phyloP scores from a whole-genome alignment of 2,797 vertebrate species.

The Cynopterus sphinx region DNA sequence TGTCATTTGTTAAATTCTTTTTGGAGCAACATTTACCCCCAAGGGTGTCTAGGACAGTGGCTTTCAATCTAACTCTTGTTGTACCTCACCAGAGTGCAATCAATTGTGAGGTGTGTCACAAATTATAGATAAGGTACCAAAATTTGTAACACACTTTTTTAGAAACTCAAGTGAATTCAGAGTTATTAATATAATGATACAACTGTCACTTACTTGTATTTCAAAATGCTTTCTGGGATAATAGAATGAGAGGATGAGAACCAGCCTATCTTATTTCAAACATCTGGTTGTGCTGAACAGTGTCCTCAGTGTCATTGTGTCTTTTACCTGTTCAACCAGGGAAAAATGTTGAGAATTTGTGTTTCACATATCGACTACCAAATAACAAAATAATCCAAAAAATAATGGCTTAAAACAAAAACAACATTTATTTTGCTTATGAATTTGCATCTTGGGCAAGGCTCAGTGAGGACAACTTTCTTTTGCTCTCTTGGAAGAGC shows the following conservation, averaged over 20 bases:
- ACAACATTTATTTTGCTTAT: neutral
- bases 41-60: neutral
- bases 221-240: conserved; percentile 18
- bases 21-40: neutral
- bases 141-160: neutral
- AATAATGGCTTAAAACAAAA: neutral
- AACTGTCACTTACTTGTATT: neutral
- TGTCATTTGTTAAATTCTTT: neutral
- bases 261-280: neutral
- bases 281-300: neutral
- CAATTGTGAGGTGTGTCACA: neutral
- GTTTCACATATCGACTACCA: neutral
- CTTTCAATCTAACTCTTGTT: neutral
- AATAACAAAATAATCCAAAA: neutral
- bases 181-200: neutral
- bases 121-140: neutral
- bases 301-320: neutral
- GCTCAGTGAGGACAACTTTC: neutral
- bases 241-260: neutral
- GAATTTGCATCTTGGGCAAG: neutral
- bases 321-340: neutral
- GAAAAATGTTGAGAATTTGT: neutral
- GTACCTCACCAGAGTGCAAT: neutral
- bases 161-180: neutral
- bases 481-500: neutral